Base-by-base conservation (phyloP, 2,113 vertebrate genomes). In the Nibea coibor region DNA sequence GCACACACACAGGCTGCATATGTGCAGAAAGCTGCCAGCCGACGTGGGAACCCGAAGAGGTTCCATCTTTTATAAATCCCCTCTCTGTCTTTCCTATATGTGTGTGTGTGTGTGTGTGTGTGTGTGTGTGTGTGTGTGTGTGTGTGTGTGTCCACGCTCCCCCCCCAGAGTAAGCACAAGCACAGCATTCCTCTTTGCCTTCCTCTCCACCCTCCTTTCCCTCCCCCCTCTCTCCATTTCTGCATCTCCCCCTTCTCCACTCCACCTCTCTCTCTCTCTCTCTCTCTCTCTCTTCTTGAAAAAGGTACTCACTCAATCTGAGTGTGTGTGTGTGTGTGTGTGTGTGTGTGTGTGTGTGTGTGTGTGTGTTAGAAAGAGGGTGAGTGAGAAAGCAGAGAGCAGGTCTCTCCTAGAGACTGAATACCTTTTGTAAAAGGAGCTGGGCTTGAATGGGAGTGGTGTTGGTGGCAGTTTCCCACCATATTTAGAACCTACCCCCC, bases 361-460 rank as follows among this genome's bases (percentile, higher is more conserved):
- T 74, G 65, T 76, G 22, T 72, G 56, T 56, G 17, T 53, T 69
- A 68, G 78, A 78, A 56, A 87, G 78, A 75, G 87, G 63, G 67
- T 22, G 75, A 84, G 58, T 39, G 76, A 78, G 87, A 82, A 76
- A 56, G 69, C n/a, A 62, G 82, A 71, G 80, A 74, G 66, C 87
- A 88, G 88, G 90, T 92, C 85, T 88, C 84, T 85, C 73, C 47
- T 86, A 84, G 66, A 88, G 66, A 88, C 83, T 92, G 91, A 94
- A 93, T 93, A 90, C 88, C 92, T 93, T 93, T 93, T 91, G 90
- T 92, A 91, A 92, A 85, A 82, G 66, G 92, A 94, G 88, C 87
- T 72, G 73, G 81, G 69, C 45, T 74, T 91, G 90, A 94, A 92
- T 93, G 91, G 91, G 92, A 93, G 89, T 93, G 87, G 89, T 94